These are phyloP conservation scores for Copsychus sechellarum DNA, from an alignment of 2,113 vertebrate species.

Conservation along the genomic window DNA sequence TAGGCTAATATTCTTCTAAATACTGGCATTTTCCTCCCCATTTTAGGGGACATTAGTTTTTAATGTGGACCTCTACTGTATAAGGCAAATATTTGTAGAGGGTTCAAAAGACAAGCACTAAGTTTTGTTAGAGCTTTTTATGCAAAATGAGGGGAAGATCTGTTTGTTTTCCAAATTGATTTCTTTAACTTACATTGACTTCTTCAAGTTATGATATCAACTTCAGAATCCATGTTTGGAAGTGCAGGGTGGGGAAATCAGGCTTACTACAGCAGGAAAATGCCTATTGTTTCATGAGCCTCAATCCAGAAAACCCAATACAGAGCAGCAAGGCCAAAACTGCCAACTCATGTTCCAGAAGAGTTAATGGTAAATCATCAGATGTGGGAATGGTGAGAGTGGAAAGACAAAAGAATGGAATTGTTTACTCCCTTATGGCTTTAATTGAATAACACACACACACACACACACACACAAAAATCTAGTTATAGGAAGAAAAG, in stretches of 20 bases:
- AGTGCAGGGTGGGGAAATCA: neutral
- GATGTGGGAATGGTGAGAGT: neutral
- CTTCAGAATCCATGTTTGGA: neutral
- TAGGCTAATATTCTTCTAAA: neutral
- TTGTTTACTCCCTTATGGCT: conserved; percentile 26
- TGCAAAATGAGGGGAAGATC: neutral
- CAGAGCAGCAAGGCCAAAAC: conserved; percentile 6
- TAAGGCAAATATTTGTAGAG: neutral
- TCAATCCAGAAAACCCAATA: neutral
- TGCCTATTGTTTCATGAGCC: neutral
- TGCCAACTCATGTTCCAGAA: neutral
- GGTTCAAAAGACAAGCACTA: neutral
- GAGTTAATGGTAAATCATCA: neutral
- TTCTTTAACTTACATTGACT: neutral
- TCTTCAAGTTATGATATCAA: neutral
- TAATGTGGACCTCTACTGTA: neutral
- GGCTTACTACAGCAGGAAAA: neutral
- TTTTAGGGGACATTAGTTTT: neutral
- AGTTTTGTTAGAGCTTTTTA: neutral
- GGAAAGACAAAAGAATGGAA: neutral
- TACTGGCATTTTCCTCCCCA: neutral
- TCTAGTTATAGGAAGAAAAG: conserved; percentile 11
- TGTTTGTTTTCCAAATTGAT: neutral
- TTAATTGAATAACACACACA: conserved; percentile 22
- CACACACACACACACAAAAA: neutral